phyloP scores from a whole-genome alignment of 2,797 vertebrate genomes.

The Pseudopleuronectes americanus region DNA sequence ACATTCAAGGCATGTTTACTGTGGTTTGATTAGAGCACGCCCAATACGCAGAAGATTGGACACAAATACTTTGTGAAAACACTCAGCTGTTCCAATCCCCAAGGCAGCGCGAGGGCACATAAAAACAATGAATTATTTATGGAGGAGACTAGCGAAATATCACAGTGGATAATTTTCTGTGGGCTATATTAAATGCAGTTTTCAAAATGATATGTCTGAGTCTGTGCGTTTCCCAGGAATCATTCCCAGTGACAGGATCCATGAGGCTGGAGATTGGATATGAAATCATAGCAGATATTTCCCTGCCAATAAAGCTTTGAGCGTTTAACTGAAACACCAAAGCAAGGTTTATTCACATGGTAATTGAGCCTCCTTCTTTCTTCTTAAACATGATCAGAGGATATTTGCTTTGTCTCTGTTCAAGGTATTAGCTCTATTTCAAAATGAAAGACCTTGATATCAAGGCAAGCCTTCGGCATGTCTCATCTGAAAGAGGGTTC shows the following conservation, averaged over 20 bases:
- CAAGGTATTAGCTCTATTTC: constrained; percentile 52
- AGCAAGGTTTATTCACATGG: constrained; percentile 69
- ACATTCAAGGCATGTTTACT: constrained; percentile 82
- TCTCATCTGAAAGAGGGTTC: constrained; percentile 50
- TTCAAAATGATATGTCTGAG: constrained; percentile 77
- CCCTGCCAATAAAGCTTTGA: constrained; percentile 57
- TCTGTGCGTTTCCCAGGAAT: constrained; percentile 69
- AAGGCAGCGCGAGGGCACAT: constrained; percentile 79
- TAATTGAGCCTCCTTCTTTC: constrained; percentile 59
- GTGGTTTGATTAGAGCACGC: constrained; percentile 82
- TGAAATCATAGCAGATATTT: constrained; percentile 65
- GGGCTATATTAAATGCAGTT: constrained; percentile 80
- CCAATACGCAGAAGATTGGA: constrained; percentile 82
- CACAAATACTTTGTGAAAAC: constrained; percentile 83
- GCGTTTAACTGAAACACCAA: constrained; percentile 57
- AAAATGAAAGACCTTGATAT: constrained; percentile 61
- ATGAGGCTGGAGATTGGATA: constrained; percentile 63
- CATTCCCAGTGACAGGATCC: constrained; percentile 65
- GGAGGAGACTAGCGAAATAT: constrained; percentile 77
- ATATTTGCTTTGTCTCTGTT: constrained; percentile 65
- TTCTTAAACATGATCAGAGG: constrained; percentile 70
- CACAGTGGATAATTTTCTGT: constrained; percentile 81
- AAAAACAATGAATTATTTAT: constrained; percentile 86
- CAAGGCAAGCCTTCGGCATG: constrained; percentile 49
- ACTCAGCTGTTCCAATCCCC: constrained; percentile 82